These are phyloP conservation scores for Erethizon dorsatum DNA, from an alignment of 2,797 vertebrate species.

Conservation along the genomic window DNA sequence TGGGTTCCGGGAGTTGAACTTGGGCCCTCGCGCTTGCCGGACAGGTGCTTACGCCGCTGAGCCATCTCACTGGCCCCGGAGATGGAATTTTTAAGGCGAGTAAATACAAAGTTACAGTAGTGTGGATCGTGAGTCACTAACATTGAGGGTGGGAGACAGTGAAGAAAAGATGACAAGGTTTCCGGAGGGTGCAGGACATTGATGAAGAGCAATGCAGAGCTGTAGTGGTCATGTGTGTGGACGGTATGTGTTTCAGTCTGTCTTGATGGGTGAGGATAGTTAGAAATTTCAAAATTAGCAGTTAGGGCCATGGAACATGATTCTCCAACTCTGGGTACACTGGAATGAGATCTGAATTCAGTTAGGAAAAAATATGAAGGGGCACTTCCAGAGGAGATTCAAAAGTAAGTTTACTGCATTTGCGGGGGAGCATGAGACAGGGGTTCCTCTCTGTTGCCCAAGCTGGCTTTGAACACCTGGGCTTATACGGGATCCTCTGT, in stretches of 20 bases:
- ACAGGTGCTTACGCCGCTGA: too few relatives aligned
- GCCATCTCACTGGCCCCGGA: too few relatives aligned
- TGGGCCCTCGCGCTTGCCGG: too few relatives aligned
- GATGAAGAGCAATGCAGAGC: neutral
- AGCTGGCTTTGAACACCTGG: neutral
- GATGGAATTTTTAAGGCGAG: neutral
- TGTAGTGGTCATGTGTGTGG: neutral
- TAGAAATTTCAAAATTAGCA: conserved; percentile 10
- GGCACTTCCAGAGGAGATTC: neutral
- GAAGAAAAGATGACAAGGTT: neutral
- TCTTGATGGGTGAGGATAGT: neutral
- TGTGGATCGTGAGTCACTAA: neutral
- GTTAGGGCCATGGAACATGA: neutral
- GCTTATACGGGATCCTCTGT: neutral
- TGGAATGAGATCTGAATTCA: neutral
- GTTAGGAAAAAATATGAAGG: neutral
- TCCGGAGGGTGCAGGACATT: neutral
- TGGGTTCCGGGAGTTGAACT: too few relatives aligned
- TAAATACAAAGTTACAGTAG: neutral
- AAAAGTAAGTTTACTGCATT: neutral
- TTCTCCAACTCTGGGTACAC: neutral
- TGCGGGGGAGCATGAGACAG: neutral
- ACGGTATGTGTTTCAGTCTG: neutral
- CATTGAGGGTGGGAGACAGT: neutral
- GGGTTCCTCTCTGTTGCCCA: neutral